Base-by-base conservation (phyloP, 2,797 vertebrate genomes). In the Acipenser oxyrinchus region DNA sequence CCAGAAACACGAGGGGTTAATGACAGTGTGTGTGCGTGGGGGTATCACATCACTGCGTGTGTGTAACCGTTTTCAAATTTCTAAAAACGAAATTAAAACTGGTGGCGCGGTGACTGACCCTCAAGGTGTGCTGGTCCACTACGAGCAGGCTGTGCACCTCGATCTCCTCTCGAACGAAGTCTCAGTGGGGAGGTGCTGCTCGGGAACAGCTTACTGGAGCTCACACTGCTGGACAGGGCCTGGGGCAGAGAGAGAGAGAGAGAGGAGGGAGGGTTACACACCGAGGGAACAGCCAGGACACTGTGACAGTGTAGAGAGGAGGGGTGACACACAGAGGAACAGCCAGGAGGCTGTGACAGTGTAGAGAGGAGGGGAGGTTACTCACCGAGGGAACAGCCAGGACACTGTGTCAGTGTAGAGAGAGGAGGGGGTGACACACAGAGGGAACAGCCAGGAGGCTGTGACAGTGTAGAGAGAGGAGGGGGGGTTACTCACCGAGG, bases 71-170 rank as follows among this genome's bases (percentile, higher is more conserved):
- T n/a, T 37, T 55, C 11, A 37, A 12, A 6, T 62, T 9, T 62
- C 11, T 48, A 10, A 12, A 37, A 18, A 18, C 15, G 15, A 18
- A 18, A 18, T 18, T 18, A n/a, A 6, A 9, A 53, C 51, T 53
- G 1, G 15, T 53, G 51, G 8, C 4, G 8, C 7, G 3, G 13
- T 10, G 0, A 0, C 6, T 63, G 79, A 99, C 96, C 97, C 93
- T 99, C 97, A 99, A 99, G 55, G 97, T 99, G 84, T 99, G 96
- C 78, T 99, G 97, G 78, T 99, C 97, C 48, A 99, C 96, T 58
- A 99, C 95, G 1, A 99, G 91, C 66, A 99, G 90, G 78, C 94
- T 99, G 87, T 99, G 97, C 71, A 99, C 95, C 79, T 99, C 97
- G 71, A 99, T 93, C 81, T 99, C 97, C 72, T 99, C 97, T 0